Evolutionary conservation across 2,113 vertebrate species (phyloP).

Genomic region (Donacobius atricapilla): DNA sequence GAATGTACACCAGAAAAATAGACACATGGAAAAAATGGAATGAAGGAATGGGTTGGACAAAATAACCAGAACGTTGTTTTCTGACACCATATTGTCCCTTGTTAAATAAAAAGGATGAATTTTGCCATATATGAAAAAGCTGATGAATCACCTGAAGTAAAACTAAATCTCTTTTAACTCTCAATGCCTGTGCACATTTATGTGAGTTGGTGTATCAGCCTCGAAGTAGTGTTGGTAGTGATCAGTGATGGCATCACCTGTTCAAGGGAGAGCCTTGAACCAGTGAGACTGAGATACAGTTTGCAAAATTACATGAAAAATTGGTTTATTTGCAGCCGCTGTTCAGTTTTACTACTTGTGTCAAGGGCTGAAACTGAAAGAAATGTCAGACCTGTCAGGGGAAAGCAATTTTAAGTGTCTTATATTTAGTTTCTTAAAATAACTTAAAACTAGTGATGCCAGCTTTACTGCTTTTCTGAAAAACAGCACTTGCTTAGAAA

Average conservation of each 20-base stretch:
- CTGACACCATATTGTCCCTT: background rate
- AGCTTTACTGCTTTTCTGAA: background rate
- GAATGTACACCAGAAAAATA: background rate
- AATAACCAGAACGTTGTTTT: background rate
- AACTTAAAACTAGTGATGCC: background rate
- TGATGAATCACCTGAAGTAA: background rate
- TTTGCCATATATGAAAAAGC: background rate
- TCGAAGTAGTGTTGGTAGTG: accelerated
- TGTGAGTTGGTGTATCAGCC: background rate
- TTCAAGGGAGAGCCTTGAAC: background rate
- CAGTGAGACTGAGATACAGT: background rate
- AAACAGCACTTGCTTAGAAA: background rate
- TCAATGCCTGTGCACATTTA: background rate
- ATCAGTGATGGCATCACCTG: background rate
- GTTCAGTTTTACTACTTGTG: background rate
- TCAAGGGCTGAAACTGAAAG: background rate
- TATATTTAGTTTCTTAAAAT: background rate
- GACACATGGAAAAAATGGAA: background rate
- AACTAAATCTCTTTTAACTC: background rate
- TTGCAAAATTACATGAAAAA: background rate
- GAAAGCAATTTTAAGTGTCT: background rate
- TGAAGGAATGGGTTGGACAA: background rate
- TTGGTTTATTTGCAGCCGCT: background rate
- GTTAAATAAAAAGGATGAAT: background rate
- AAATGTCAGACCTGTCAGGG: background rate